Percentiles rank a stretch among this genome's conserved stretches.
phyloP scores from a whole-genome alignment of 2,888 invertebrate species.

The Acanthococcus lagerstroemiae region DNA sequence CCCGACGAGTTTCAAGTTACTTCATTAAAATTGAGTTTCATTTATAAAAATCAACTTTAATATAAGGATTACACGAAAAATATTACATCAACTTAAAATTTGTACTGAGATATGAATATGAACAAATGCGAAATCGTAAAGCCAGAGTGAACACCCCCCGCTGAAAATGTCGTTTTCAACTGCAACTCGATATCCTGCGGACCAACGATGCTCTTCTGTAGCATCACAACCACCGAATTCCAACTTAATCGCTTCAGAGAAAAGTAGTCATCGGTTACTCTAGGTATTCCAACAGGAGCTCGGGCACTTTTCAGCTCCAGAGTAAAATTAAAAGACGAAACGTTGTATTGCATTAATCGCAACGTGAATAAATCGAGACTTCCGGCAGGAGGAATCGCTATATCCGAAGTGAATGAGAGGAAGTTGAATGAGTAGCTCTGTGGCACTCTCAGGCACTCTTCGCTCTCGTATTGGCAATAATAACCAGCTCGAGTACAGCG shows the following conservation, averaged over 20 bases:
- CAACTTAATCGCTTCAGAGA: conserved; percentile 46
- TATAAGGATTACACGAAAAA: too few relatives aligned
- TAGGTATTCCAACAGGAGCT: conserved; percentile 50
- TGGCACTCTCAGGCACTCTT: conserved; percentile 66
- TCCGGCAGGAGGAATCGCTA: conserved; percentile 56
- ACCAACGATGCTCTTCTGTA: conserved; percentile 64
- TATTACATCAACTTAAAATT: conserved; percentile 58
- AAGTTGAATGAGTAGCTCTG: conserved; percentile 86
- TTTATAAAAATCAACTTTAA: too few relatives aligned
- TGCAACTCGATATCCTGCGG: conserved; percentile 86
- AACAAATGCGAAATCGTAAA: conserved; percentile 75
- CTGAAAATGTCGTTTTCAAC: conserved; percentile 73
- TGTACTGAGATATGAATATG: conserved; percentile 74
- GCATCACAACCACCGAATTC: conserved; percentile 64
- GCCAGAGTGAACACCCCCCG: conserved; percentile 61
- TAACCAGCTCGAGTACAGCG: conserved; percentile 66
- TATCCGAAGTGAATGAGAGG: conserved; percentile 78
- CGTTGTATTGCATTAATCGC: conserved; percentile 60
- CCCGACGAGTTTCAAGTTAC: too few relatives aligned
- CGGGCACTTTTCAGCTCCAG: conserved; percentile 54
- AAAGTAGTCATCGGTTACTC: conserved; percentile 43
- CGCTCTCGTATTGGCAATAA: conserved; percentile 61
- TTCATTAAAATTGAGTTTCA: too few relatives aligned
- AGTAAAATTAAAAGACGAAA: conserved; percentile 49
- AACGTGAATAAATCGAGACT: conserved; percentile 76